phyloP scores from a whole-genome alignment of 1,140 invertebrate genomes.

The Acromyrmex charruanus region DNA sequence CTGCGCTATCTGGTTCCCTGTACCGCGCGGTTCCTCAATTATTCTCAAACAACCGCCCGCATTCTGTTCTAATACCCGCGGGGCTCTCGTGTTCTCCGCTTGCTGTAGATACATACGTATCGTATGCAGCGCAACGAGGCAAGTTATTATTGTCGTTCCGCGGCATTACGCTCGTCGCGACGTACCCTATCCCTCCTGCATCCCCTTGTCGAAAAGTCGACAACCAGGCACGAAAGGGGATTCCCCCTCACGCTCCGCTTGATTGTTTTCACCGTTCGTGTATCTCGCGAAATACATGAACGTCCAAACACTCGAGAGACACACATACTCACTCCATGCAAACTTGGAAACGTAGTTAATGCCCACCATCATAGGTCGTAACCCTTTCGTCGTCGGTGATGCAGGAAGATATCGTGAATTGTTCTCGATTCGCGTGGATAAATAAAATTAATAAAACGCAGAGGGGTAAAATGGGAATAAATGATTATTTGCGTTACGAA shows the following conservation, averaged over 20 bases:
- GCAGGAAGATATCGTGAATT: slow-evolving; percentile 11
- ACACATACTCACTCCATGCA: background rate
- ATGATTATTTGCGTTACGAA: background rate
- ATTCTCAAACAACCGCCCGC: slow-evolving; percentile 81
- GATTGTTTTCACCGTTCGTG: slow-evolving; percentile 54
- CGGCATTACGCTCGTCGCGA: slow-evolving; percentile 62
- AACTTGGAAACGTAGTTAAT: slow-evolving; percentile 34
- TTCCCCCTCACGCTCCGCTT: slow-evolving; percentile 21
- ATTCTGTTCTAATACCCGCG: slow-evolving; percentile 79
- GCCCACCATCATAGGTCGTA: background rate
- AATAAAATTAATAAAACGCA: background rate
- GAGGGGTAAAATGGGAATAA: background rate
- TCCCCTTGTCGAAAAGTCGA: slow-evolving; percentile 49
- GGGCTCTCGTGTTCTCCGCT: slow-evolving; percentile 52
- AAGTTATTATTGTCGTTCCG: slow-evolving; percentile 73
- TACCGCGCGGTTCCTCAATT: slow-evolving; percentile 78
- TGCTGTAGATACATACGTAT: slow-evolving; percentile 24
- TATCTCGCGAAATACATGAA: slow-evolving; percentile 36
- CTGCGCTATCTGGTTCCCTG: slow-evolving; percentile 64
- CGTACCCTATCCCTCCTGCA: background rate
- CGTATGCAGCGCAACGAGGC: slow-evolving; percentile 63
- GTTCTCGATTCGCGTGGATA: slow-evolving; percentile 21
- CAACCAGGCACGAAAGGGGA: slow-evolving; percentile 25
- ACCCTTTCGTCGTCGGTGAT: background rate
- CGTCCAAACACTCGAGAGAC: slow-evolving; percentile 22